phyloP scores from a whole-genome alignment of 2,797 vertebrate species.

The Buceros bicornis region DNA sequence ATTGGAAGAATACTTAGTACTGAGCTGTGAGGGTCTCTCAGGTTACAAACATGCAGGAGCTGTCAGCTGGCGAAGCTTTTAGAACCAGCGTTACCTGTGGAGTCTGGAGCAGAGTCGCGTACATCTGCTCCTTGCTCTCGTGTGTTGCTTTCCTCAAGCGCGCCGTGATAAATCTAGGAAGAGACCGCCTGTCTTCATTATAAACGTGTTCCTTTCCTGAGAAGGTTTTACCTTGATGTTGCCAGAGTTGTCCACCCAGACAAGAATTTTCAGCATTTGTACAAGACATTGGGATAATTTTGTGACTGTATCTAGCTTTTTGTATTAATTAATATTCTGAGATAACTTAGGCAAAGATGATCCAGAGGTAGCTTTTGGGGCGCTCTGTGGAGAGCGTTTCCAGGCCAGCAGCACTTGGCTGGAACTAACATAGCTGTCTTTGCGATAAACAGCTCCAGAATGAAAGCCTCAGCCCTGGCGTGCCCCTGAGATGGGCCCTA shows the following conservation, averaged over 20 bases:
- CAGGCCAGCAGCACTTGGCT: neutral
- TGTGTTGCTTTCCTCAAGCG: constrained; percentile 3
- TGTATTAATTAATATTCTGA: neutral
- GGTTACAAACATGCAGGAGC: neutral
- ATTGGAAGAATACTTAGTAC: neutral
- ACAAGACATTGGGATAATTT: neutral
- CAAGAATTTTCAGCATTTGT: neutral
- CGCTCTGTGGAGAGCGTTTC: neutral
- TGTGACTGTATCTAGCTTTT: neutral
- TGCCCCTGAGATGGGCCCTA: neutral
- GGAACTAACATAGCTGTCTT: fast-evolving
- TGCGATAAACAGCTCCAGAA: neutral
- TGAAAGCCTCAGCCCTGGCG: neutral
- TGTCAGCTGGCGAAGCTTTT: neutral
- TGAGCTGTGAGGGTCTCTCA: neutral
- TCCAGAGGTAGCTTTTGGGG: neutral
- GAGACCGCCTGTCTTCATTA: neutral
- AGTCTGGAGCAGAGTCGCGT: neutral
- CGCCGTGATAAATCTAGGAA: neutral
- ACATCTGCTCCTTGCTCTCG: neutral
- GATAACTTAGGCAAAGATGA: neutral
- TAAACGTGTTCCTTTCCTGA: neutral
- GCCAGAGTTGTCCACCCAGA: neutral
- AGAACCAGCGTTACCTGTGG: neutral
- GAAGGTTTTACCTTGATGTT: neutral